Evolutionary conservation across 2,888 invertebrate species (phyloP).

Genomic region (Patella caerulea): DNA sequence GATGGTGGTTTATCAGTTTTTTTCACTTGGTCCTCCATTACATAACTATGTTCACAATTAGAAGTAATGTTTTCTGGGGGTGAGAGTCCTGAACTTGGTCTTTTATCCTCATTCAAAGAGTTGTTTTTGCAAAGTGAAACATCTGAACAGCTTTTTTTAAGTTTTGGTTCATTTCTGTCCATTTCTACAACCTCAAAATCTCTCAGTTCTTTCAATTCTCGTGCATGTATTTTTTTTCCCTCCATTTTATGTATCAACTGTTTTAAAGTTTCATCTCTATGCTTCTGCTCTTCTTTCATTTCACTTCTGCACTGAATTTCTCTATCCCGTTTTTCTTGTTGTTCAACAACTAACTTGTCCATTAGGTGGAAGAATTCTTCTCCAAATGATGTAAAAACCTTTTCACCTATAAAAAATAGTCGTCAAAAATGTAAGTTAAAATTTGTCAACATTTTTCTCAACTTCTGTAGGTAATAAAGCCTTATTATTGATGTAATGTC

Average conservation of each 20-base stretch:
- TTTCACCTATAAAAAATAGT: constrained; percentile 26
- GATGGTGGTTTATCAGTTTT: background rate
- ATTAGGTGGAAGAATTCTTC: constrained; percentile 52
- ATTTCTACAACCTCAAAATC: background rate
- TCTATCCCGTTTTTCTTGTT: constrained; percentile 51
- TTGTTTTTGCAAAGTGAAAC: constrained; percentile 8
- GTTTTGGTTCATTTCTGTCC: constrained; percentile 8
- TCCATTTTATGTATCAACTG: constrained; percentile 49
- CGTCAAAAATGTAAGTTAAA: background rate
- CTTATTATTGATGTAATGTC: too few relatives aligned
- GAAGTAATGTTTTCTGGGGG: background rate
- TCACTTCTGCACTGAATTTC: constrained; percentile 40
- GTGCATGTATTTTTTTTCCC: background rate
- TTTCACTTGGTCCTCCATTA: background rate
- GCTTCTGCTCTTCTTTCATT: constrained; percentile 45
- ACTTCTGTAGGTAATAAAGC: too few relatives aligned
- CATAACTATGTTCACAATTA: background rate
- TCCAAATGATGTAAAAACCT: constrained; percentile 52
- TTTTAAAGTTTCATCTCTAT: constrained; percentile 47
- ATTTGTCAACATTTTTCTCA: too few relatives aligned
- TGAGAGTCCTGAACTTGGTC: background rate
- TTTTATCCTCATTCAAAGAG: constrained; percentile 15
- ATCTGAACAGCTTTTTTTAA: constrained; percentile 2
- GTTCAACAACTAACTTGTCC: constrained; percentile 44
- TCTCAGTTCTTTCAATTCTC: background rate